A percentile compares a stretch with the other conserved stretches of the same genome.
These are phyloP conservation scores for Fukomys damarensis DNA, from an alignment of 2,113 vertebrate genomes.

Conservation along the genomic window DNA sequence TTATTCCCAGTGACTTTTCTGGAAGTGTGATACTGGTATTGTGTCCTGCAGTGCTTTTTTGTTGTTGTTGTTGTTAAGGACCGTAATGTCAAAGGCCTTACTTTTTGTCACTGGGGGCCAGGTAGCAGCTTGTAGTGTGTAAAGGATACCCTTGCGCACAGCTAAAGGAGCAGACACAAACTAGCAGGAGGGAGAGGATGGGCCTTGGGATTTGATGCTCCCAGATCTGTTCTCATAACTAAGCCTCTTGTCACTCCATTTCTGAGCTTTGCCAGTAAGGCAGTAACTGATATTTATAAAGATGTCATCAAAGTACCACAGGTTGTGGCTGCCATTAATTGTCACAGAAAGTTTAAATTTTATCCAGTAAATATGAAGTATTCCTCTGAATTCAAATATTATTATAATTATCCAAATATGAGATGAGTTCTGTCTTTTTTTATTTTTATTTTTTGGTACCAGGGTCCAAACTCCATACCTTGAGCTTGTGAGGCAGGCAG, in stretches of 20 bases:
- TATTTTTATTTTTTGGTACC: no score
- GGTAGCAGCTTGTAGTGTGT: background rate
- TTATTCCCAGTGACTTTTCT: slow-evolving; percentile 14
- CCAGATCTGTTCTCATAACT: background rate
- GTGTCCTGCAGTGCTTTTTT: background rate
- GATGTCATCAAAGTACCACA: background rate
- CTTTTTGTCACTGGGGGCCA: slow-evolving; percentile 50
- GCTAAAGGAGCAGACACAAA: background rate
- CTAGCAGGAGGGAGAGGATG: background rate
- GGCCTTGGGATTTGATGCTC: background rate
- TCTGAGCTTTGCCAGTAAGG: background rate
- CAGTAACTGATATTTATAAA: background rate
- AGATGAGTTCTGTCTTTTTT: background rate
- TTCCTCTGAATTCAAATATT: background rate
- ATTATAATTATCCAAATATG: slow-evolving; percentile 9
- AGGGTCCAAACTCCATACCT: no score
- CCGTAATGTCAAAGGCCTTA: slow-evolving; percentile 11
- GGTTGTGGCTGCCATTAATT: background rate
- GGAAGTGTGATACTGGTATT: background rate
- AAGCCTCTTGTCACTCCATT: background rate
- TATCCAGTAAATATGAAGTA: background rate
- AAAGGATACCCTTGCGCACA: background rate
- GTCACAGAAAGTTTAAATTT: slow-evolving; percentile 45
- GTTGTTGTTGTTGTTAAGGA: background rate
- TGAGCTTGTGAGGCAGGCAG: no score